These are phyloP conservation scores for Champsocephalus gunnari DNA, from an alignment of 2,797 vertebrate species.

Conservation along the genomic window DNA sequence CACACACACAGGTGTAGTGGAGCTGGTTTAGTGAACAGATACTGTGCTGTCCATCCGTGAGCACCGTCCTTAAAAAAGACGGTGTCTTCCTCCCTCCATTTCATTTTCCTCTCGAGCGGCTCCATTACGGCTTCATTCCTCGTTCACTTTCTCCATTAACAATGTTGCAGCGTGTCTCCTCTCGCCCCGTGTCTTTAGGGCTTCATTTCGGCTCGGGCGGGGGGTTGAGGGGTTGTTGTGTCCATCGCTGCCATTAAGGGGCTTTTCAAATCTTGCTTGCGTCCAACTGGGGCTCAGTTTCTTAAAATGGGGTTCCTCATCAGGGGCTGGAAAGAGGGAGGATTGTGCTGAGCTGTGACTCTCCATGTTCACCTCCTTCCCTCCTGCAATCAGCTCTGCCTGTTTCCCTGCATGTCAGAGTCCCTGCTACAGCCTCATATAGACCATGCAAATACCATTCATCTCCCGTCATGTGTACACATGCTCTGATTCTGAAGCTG, in stretches of 20 bases:
- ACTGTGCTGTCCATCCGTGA: constrained; percentile 49
- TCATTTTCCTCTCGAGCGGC: constrained; percentile 66
- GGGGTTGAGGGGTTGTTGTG: constrained; percentile 40
- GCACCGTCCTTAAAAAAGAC: constrained; percentile 37
- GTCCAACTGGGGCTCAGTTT: constrained; percentile 94
- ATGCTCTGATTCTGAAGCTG: constrained; percentile 5
- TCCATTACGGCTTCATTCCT: constrained; percentile 72
- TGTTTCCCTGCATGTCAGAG: constrained; percentile 41
- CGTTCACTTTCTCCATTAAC: constrained; percentile 73
- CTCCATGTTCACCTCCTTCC: constrained; percentile 81
- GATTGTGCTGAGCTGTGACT: constrained; percentile 94
- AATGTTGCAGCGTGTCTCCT: constrained; percentile 59
- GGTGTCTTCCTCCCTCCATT: constrained; percentile 47
- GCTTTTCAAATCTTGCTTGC: constrained; percentile 79
- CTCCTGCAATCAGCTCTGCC: constrained; percentile 53
- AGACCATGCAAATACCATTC: constrained; percentile 57
- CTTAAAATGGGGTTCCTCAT: constrained; percentile 98
- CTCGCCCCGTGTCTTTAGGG: constrained; percentile 69
- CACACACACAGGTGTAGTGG: constrained; percentile 52
- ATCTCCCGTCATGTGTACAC: constrained; percentile 34
- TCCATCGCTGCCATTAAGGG: constrained; percentile 78
- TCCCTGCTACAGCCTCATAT: constrained; percentile 58
- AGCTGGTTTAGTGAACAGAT: constrained; percentile 52
- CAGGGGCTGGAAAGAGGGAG: constrained; percentile 98
- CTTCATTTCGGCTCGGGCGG: constrained; percentile 62